phyloP scores from a whole-genome alignment of 2,797 vertebrate species.

The Erpetoichthys calabaricus region DNA sequence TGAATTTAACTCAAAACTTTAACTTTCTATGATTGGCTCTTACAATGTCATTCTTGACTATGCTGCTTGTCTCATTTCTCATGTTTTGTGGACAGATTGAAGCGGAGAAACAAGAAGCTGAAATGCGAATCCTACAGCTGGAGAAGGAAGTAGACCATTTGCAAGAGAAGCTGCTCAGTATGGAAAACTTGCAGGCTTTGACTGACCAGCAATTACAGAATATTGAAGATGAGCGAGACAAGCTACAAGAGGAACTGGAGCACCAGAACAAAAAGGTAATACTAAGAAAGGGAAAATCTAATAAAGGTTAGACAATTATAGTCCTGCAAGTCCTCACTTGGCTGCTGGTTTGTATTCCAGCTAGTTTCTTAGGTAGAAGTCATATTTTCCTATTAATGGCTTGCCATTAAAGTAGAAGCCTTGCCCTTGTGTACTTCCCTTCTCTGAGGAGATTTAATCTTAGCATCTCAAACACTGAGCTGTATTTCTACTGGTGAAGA shows the following conservation, averaged over 20 bases:
- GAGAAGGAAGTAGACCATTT: conserved; percentile 44
- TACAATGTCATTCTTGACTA: too few relatives aligned
- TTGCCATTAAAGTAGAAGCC: too few relatives aligned
- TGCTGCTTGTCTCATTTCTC: background rate
- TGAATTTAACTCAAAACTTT: too few relatives aligned
- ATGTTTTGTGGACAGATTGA: conserved; percentile 31
- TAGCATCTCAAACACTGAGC: too few relatives aligned
- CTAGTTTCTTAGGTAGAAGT: too few relatives aligned
- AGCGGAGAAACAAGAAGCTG: conserved; percentile 41
- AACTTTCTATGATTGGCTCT: too few relatives aligned
- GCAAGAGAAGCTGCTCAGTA: conserved; percentile 46
- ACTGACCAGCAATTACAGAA: conserved; percentile 60
- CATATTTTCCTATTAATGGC: too few relatives aligned
- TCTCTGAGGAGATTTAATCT: too few relatives aligned
- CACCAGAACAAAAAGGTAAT: conserved; percentile 54
- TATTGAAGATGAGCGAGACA: conserved; percentile 57
- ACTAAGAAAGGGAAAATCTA: background rate
- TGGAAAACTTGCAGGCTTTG: conserved; percentile 53
- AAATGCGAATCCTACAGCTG: conserved; percentile 42
- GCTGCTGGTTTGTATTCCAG: too few relatives aligned
- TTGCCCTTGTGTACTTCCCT: too few relatives aligned
- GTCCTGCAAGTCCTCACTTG: too few relatives aligned
- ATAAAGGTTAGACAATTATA: background rate
- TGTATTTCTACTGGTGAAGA: too few relatives aligned
- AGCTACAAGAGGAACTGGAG: conserved; percentile 50